Conservation (phyloP, 2,113 vertebrate genomes). For the Acrocephalus arundinaceus region DNA sequence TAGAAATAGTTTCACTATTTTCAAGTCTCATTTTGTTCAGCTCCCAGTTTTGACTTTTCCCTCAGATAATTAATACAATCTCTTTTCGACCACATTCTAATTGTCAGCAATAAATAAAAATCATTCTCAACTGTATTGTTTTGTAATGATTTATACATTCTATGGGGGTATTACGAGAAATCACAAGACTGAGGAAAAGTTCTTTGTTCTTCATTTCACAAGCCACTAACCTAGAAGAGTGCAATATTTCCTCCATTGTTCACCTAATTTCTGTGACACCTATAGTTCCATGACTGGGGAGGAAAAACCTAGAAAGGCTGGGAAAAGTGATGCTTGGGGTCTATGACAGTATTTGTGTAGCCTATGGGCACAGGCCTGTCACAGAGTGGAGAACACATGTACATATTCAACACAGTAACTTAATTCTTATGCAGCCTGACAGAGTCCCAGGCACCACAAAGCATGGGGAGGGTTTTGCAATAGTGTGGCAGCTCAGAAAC, state of each 20-base stretch:
- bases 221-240: neutral
- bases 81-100: neutral
- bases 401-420: neutral
- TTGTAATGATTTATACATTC: neutral
- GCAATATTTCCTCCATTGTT: neutral
- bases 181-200: neutral
- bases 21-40: neutral
- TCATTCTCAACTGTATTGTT: neutral
- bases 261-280: neutral
- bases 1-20: neutral
- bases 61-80: neutral
- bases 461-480: accelerated
- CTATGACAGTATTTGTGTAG: neutral
- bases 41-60: neutral
- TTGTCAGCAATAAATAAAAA: conserved; percentile 49
- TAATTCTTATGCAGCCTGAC: neutral
- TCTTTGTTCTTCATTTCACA: neutral
- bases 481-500: neutral
- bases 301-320: neutral
- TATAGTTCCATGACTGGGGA: neutral
- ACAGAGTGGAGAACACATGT: neutral
- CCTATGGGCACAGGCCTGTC: neutral
- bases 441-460: neutral
- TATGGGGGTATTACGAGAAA: neutral
- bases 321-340: neutral